Evolutionary conservation across 2,797 vertebrate species (phyloP).

Genomic region (Tragopan temminckii): DNA sequence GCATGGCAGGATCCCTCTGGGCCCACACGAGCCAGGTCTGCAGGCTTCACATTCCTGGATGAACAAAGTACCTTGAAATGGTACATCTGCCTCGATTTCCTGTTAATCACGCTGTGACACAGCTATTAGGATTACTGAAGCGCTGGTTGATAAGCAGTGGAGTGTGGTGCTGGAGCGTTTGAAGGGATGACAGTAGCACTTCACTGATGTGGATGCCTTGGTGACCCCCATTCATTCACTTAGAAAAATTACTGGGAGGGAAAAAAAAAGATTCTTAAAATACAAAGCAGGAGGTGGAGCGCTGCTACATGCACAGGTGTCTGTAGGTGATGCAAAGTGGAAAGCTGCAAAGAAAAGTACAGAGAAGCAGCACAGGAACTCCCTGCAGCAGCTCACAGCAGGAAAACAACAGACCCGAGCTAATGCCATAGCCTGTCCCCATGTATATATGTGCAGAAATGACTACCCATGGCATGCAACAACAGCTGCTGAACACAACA

Average conservation of each 20-base stretch:
- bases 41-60: neutral
- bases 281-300: slow-evolving; percentile 1
- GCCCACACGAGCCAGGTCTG: neutral
- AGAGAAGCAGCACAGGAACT: neutral
- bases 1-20: neutral
- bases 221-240: slow-evolving; percentile 44
- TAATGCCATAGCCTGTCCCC: neutral
- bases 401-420: neutral
- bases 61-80: slow-evolving; percentile 9
- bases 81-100: slow-evolving; percentile 48
- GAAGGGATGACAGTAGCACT: slow-evolving; percentile 37
- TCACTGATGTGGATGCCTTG: slow-evolving; percentile 32
- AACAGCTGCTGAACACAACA: neutral
- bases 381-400: neutral
- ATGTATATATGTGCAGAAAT: neutral
- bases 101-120: slow-evolving; percentile 43
- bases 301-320: neutral
- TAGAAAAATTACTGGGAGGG: slow-evolving; percentile 35
- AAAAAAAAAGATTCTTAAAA: slow-evolving; percentile 21
- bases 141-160: neutral
- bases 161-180: slow-evolving; percentile 15
- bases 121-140: slow-evolving; percentile 61
- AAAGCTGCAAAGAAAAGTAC: neutral
- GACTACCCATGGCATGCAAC: neutral
- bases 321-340: neutral